Evolutionary conservation across 2,113 vertebrate species (phyloP).

Genomic region (Python bivittatus): DNA sequence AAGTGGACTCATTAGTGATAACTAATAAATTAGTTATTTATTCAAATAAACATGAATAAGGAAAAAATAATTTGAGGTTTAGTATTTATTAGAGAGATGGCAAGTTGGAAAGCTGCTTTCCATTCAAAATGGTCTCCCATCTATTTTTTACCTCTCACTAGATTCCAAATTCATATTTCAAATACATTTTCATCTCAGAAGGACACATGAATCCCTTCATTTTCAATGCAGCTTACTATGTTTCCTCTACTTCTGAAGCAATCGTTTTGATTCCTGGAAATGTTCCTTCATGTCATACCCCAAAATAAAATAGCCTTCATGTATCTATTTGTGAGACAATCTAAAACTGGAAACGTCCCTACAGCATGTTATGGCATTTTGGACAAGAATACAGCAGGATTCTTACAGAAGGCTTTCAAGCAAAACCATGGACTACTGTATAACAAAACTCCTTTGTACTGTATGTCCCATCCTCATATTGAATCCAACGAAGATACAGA

Average conservation of each 20-base stretch:
- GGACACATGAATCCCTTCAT: background rate
- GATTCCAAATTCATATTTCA: background rate
- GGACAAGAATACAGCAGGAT: background rate
- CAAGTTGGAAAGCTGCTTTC: background rate
- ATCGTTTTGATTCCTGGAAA: background rate
- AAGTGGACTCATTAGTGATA: background rate
- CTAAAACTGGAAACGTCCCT: background rate
- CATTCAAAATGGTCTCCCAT: background rate
- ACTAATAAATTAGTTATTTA: no score
- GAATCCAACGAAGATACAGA: background rate
- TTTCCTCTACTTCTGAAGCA: background rate
- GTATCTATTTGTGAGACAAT: background rate
- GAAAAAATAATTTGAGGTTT: background rate
- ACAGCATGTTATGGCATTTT: background rate
- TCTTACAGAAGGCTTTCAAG: background rate
- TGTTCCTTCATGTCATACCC: background rate
- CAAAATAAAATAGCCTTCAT: background rate
- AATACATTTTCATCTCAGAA: background rate
- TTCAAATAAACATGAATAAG: no score
- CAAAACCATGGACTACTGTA: background rate
- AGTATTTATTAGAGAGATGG: background rate
- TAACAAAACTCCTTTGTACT: background rate
- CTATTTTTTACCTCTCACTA: background rate
- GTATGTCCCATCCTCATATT: background rate
- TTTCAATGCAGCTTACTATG: background rate